Evolutionary conservation across 2,888 invertebrate species (phyloP).

Genomic region (Drosophila formosana): DNA sequence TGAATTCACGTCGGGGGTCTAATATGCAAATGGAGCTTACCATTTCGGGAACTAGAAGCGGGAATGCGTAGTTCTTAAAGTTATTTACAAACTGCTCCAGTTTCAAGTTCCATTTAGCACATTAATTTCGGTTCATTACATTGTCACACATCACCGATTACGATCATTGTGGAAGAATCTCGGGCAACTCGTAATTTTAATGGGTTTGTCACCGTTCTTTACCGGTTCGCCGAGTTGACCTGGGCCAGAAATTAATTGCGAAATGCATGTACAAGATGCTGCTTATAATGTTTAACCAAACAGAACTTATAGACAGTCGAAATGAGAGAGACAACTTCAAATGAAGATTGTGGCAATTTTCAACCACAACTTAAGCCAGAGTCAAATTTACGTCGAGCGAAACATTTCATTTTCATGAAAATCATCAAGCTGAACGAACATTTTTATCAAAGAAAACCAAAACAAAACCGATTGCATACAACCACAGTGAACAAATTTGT

Average conservation of each 20-base stretch:
- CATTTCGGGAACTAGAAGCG: slow-evolving; percentile 39
- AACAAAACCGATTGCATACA: slow-evolving; percentile 68
- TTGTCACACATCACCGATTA: slow-evolving; percentile 78
- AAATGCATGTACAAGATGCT: slow-evolving; percentile 59
- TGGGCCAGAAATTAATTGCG: slow-evolving; percentile 76
- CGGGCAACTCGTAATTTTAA: slow-evolving; percentile 55
- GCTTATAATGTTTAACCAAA: slow-evolving; percentile 69
- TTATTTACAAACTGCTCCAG: slow-evolving; percentile 65
- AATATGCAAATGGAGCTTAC: slow-evolving; percentile 51
- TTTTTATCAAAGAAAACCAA: slow-evolving; percentile 60
- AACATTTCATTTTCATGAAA: slow-evolving; percentile 77
- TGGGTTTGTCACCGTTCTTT: slow-evolving; percentile 68
- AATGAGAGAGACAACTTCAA: slow-evolving; percentile 10
- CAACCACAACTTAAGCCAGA: slow-evolving; percentile 28
- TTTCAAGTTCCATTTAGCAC: slow-evolving; percentile 70
- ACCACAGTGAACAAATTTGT: slow-evolving; percentile 44
- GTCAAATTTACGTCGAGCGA: slow-evolving; percentile 61
- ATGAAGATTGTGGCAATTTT: slow-evolving; percentile 43
- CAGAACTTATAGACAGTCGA: slow-evolving; percentile 54
- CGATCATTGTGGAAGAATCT: slow-evolving; percentile 40
- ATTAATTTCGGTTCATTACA: slow-evolving; percentile 79
- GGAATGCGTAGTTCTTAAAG: slow-evolving; percentile 42
- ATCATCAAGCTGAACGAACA: slow-evolving; percentile 77
- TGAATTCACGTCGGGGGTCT: slow-evolving; percentile 6
- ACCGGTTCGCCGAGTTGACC: slow-evolving; percentile 73